Evolutionary conservation across 1,140 invertebrate genomes (phyloP).

Genomic region (honey bee (Apis mellifera)): DNA sequence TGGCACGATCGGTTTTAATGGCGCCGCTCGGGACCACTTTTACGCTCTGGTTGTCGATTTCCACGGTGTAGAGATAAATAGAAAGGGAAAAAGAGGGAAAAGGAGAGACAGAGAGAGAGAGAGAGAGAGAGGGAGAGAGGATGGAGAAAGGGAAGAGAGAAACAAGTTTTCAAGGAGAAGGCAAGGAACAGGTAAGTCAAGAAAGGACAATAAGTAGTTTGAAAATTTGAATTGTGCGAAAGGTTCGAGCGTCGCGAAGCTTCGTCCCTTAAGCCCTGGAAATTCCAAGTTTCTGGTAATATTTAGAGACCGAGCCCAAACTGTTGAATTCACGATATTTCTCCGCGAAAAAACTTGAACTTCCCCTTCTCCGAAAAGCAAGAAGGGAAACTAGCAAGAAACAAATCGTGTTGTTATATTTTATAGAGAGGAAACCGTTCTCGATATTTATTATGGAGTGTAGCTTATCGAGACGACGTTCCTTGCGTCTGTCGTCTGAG

Average conservation of each 20-base stretch:
- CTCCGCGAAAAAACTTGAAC: constrained; percentile 10
- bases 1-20: constrained; percentile 22
- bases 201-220: constrained; percentile 27
- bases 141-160: no score
- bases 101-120: no score
- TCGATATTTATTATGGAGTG: constrained; percentile 8
- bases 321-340: constrained; percentile 18
- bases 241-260: constrained; percentile 14
- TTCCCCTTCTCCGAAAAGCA: background rate
- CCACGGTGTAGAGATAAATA: background rate
- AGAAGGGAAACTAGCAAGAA: background rate
- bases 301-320: constrained; percentile 27
- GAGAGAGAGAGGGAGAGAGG: no score
- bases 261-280: constrained; percentile 16
- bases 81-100: background rate
- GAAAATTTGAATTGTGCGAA: constrained; percentile 44
- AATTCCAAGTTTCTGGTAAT: constrained; percentile 34
- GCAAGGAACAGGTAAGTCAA: background rate
- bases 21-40: constrained; percentile 15
- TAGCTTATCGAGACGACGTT: background rate
- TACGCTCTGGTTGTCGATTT: background rate
- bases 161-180: constrained; percentile 5
- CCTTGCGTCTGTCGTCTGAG: background rate
- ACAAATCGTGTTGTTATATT: background rate
- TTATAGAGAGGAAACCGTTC: background rate